Percentiles rank a stretch among this genome's conserved stretches.
Evolutionary conservation across 1,140 invertebrate species (phyloP).

Genomic region (Planococcus citri): DNA sequence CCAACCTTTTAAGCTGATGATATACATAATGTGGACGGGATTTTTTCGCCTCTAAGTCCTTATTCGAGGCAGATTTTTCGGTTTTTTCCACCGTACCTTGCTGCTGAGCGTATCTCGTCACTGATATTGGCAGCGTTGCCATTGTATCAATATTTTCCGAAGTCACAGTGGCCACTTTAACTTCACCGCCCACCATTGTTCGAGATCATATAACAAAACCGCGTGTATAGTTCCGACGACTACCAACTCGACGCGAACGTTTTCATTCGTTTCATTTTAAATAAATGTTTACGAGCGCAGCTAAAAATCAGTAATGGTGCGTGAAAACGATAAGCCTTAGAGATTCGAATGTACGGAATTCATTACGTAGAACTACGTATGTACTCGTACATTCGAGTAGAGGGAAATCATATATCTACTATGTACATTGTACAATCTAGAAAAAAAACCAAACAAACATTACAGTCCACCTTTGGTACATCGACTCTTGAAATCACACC

Average conservation of each 20-base stretch:
- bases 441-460: no score
- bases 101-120: slow-evolving; percentile 40
- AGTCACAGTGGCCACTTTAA: slow-evolving; percentile 66
- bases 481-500: no score
- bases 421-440: no score
- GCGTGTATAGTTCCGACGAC: not conserved
- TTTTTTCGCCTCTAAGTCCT: slow-evolving; percentile 62
- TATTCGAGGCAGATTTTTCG: slow-evolving; percentile 42
- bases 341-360: no score
- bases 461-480: no score
- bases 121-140: slow-evolving; percentile 63
- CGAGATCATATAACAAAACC: no score
- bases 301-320: not conserved
- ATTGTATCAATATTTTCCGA: slow-evolving; percentile 68
- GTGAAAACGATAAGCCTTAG: not conserved
- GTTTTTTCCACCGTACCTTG: slow-evolving; percentile 35
- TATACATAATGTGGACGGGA: slow-evolving; percentile 5
- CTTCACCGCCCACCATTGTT: slow-evolving; percentile 48
- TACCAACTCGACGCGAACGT: not conserved
- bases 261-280: not conserved
- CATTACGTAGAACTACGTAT: no score
- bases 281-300: not conserved
- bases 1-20: slow-evolving; percentile 15
- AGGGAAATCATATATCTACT: no score
- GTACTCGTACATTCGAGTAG: no score